phyloP scores from a whole-genome alignment of 2,888 invertebrate species.

The Zaprionus obscuricornis region DNA sequence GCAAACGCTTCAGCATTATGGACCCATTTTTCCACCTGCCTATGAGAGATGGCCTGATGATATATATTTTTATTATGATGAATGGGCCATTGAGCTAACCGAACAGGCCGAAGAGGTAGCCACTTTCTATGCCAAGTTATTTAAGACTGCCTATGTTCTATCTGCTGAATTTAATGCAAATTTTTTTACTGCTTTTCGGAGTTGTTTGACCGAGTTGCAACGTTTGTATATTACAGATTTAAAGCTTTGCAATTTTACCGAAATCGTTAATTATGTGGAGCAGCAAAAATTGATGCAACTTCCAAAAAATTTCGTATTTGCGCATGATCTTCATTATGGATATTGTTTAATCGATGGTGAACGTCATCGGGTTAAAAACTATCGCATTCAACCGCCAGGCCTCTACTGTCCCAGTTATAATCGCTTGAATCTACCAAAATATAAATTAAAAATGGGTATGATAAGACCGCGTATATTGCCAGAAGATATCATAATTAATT shows the following conservation, averaged over 20 bases:
- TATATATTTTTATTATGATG: slow-evolving; percentile 16
- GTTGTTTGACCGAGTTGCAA: neutral
- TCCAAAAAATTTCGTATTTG: neutral
- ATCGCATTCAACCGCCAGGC: slow-evolving; percentile 4
- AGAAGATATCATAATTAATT: slow-evolving; percentile 28
- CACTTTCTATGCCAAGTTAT: slow-evolving; percentile 18
- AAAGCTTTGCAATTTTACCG: slow-evolving; percentile 12
- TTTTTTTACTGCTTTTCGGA: slow-evolving; percentile 24
- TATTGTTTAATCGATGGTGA: slow-evolving; percentile 20
- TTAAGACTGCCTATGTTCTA: neutral
- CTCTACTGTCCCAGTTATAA: neutral
- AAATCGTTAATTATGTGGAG: slow-evolving; percentile 1
- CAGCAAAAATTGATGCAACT: neutral
- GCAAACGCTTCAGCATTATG: slow-evolving; percentile 25
- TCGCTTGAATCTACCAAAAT: too few species aligned
- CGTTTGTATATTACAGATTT: neutral
- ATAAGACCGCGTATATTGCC: slow-evolving; percentile 19
- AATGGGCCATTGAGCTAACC: slow-evolving; percentile 3
- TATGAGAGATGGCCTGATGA: slow-evolving; percentile 9
- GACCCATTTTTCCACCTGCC: slow-evolving; percentile 13
- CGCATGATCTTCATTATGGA: neutral
- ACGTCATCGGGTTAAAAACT: neutral
- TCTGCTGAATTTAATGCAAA: slow-evolving; percentile 7
- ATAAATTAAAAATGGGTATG: slow-evolving; percentile 14
- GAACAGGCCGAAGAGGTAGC: slow-evolving; percentile 35